Evolutionary conservation across 1,140 invertebrate species (phyloP).

Genomic region (Pogonomyrmex californicus): DNA sequence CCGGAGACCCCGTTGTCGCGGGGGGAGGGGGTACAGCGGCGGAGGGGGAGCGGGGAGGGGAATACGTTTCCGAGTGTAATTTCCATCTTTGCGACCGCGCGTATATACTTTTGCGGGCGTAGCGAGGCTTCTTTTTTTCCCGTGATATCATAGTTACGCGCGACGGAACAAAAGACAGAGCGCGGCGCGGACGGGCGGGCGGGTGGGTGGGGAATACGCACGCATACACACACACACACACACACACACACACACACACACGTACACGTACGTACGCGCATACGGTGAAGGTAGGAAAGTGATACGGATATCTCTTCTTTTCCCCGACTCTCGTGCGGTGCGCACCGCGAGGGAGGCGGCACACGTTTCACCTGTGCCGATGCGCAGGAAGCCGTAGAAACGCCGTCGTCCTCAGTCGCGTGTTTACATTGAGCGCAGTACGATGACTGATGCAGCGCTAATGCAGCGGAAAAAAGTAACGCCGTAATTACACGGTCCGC

Average conservation of each 20-base stretch:
- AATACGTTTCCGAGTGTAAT: neutral
- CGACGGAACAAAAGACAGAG: conserved; percentile 58
- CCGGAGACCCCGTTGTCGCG: neutral
- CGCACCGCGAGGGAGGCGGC: conserved; percentile 75
- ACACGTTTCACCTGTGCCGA: conserved; percentile 81
- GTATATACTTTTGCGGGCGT: neutral
- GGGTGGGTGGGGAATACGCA: conserved; percentile 34
- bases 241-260: neutral
- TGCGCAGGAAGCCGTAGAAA: conserved; percentile 79
- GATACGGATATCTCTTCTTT: conserved; percentile 76
- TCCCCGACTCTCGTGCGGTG: conserved; percentile 72
- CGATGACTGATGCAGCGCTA: conserved; percentile 44
- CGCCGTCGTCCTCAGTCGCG: conserved; percentile 78
- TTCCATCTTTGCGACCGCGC: neutral
- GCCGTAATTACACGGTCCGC: conserved; percentile 6
- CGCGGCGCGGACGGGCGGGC: too few relatives aligned
- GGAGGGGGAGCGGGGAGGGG: neutral
- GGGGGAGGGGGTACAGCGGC: neutral
- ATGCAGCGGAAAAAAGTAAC: conserved; percentile 18
- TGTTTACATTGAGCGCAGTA: conserved; percentile 77
- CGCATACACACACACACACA: neutral
- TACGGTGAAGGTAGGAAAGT: conserved; percentile 69
- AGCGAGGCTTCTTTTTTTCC: conserved; percentile 20
- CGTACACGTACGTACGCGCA: neutral
- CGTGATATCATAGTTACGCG: conserved; percentile 67